Conservation (phyloP, 92 coral and sea anemone genomes). For the Porites rus region DNA sequence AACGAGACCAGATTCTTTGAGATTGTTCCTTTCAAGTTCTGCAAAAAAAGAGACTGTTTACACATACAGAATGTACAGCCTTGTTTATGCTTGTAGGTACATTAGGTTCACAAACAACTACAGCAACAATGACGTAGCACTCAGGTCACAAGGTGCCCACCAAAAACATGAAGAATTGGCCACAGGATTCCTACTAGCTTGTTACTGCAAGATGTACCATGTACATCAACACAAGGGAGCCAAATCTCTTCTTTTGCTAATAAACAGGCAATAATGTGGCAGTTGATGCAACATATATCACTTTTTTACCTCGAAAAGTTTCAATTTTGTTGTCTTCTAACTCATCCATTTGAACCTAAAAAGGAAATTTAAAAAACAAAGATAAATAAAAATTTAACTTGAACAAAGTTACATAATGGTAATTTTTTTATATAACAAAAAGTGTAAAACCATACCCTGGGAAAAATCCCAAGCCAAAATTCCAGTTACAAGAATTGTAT, state of each 20-base stretch:
- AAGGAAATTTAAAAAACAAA: not conserved
- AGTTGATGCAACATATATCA: not conserved
- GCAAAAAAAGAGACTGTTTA: not conserved
- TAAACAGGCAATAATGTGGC: not conserved
- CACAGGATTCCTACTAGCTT: not conserved
- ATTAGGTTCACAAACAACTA: not conserved
- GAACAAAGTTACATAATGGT: too few relatives aligned
- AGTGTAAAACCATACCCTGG: too few relatives aligned
- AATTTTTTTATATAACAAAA: not conserved
- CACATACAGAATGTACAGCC: not conserved
- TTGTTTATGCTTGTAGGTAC: not conserved
- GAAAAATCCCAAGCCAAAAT: too few relatives aligned
- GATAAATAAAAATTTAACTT: not conserved
- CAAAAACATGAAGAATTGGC: not conserved
- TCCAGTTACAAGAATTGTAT: too few relatives aligned
- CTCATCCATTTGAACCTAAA: slow-evolving; percentile 96
- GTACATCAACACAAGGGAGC: too few relatives aligned
- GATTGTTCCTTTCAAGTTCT: slow-evolving; percentile 79
- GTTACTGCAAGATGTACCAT: not conserved
- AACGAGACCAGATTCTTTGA: slow-evolving; percentile 72
- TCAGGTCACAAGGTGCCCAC: not conserved
- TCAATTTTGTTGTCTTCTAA: slow-evolving; percentile 93
- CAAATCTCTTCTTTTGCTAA: not conserved
- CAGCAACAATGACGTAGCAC: not conserved
- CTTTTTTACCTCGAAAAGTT: slow-evolving; percentile 88